These are phyloP conservation scores for Trypoxylon attenuatum DNA, from an alignment of 2,888 invertebrate species.

Conservation along the genomic window DNA sequence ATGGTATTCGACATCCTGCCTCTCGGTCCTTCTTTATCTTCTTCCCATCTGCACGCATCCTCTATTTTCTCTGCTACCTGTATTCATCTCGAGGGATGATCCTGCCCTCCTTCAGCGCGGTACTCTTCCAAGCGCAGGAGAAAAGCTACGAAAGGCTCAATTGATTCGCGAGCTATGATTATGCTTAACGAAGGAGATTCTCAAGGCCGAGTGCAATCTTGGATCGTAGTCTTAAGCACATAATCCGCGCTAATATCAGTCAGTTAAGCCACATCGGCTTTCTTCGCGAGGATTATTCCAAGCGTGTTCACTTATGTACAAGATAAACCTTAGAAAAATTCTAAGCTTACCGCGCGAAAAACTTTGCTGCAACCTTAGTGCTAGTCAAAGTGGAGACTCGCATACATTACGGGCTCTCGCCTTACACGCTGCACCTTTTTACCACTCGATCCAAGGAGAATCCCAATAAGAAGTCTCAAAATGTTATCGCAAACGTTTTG, in stretches of 20 bases:
- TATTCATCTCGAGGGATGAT: not conserved
- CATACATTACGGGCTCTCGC: no score
- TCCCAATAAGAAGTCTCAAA: not conserved
- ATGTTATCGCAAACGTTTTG: not conserved
- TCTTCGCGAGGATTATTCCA: no score
- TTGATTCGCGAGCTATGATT: slow-evolving; percentile 12
- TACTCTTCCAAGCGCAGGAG: not conserved
- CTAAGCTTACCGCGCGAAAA: not conserved
- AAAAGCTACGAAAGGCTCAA: not conserved
- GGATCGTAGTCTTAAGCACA: not conserved
- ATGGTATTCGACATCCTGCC: no score
- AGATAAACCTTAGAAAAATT: not conserved
- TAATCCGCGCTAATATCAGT: slow-evolving; percentile 6
- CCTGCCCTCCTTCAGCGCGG: slow-evolving; percentile 12
- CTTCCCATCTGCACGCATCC: not conserved
- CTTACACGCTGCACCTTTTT: no score
- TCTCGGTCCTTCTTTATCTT: not conserved
- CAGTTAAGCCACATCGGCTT: not conserved
- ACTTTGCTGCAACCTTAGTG: not conserved
- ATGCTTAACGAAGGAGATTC: slow-evolving; percentile 3
- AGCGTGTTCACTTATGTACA: no score
- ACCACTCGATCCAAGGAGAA: no score
- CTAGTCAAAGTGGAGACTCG: not conserved
- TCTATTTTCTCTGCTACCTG: slow-evolving; percentile 1
- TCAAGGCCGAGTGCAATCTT: slow-evolving; percentile 4